These are phyloP conservation scores for Betta splendens DNA, from an alignment of 2,797 vertebrate genomes.

Conservation along the genomic window DNA sequence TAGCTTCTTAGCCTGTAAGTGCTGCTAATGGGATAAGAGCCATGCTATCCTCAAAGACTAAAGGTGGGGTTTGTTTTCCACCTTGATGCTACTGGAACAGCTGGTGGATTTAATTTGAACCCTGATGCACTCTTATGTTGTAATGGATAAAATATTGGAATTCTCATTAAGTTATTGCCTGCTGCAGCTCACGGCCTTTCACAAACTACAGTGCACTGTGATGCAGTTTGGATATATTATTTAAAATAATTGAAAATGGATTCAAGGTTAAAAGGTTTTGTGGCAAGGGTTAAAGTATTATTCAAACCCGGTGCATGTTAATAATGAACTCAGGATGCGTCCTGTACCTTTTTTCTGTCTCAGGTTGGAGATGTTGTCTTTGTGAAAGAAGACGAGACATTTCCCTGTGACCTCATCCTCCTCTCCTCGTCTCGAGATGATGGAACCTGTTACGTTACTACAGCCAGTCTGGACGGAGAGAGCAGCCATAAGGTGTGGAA, in stretches of 20 bases:
- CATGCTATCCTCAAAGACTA: not conserved
- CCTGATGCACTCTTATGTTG: too few relatives aligned
- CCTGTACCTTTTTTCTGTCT: not conserved
- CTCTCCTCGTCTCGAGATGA: constrained; percentile 91
- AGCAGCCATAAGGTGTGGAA: constrained; percentile 92
- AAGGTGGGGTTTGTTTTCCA: not conserved
- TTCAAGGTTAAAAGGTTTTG: not conserved
- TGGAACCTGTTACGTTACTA: constrained; percentile 95
- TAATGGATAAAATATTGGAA: too few relatives aligned
- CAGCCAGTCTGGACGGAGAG: constrained; percentile 95
- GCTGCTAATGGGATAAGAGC: constrained; percentile 1
- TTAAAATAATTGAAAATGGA: not conserved
- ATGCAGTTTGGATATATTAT: too few relatives aligned
- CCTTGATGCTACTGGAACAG: not conserved
- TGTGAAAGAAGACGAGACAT: constrained; percentile 93
- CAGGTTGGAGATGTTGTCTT: constrained; percentile 96
- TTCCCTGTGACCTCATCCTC: constrained; percentile 95
- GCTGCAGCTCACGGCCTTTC: not conserved
- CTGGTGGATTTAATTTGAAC: not conserved
- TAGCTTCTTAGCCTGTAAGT: constrained; percentile 27
- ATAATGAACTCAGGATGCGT: not conserved
- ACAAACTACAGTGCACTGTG: too few relatives aligned
- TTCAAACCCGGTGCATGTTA: not conserved
- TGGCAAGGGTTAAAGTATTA: not conserved
- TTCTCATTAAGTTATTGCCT: not conserved